Evolutionary conservation across 2,113 vertebrate genomes (phyloP).

Genomic region (Salvelinus alpinus): DNA sequence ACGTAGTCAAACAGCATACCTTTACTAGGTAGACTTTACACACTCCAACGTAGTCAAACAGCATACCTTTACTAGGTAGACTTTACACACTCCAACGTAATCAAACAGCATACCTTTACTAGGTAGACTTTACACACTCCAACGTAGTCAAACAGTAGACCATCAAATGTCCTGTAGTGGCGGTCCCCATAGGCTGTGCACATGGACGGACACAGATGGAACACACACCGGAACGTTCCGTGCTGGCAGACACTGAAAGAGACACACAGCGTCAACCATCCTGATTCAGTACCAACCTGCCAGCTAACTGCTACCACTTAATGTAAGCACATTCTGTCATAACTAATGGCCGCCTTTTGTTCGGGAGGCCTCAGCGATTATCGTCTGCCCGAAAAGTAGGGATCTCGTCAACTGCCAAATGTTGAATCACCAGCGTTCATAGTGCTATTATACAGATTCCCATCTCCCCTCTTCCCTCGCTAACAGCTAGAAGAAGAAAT

Average conservation of each 20-base stretch:
- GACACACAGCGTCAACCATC: slow-evolving; percentile 33
- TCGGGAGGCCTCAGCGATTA: slow-evolving; percentile 30
- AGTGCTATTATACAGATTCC: slow-evolving; percentile 59
- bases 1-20: no score
- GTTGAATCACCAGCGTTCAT: slow-evolving; percentile 47
- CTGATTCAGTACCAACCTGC: slow-evolving; percentile 36
- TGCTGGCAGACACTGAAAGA: slow-evolving; percentile 84
- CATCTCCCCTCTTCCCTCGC: slow-evolving; percentile 34
- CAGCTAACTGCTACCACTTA: slow-evolving; percentile 51
- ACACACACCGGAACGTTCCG: slow-evolving; percentile 87
- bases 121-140: slow-evolving; percentile 75
- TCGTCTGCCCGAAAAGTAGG: slow-evolving; percentile 39
- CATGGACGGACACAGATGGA: slow-evolving; percentile 90
- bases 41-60: no score
- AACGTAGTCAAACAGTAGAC: slow-evolving; percentile 39
- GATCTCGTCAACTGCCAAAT: slow-evolving; percentile 37
- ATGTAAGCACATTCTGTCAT: not conserved
- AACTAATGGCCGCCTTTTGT: slow-evolving; percentile 39
- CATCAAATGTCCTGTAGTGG: slow-evolving; percentile 93
- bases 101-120: slow-evolving; percentile 79
- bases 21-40: no score
- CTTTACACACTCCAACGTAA: slow-evolving; percentile 83
- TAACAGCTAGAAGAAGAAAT: slow-evolving; percentile 43
- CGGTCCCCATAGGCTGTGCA: slow-evolving; percentile 91
- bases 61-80: slow-evolving; percentile 88